These are phyloP conservation scores for Saccopteryx leptura DNA, from an alignment of 2,113 vertebrate species.

Conservation along the genomic window DNA sequence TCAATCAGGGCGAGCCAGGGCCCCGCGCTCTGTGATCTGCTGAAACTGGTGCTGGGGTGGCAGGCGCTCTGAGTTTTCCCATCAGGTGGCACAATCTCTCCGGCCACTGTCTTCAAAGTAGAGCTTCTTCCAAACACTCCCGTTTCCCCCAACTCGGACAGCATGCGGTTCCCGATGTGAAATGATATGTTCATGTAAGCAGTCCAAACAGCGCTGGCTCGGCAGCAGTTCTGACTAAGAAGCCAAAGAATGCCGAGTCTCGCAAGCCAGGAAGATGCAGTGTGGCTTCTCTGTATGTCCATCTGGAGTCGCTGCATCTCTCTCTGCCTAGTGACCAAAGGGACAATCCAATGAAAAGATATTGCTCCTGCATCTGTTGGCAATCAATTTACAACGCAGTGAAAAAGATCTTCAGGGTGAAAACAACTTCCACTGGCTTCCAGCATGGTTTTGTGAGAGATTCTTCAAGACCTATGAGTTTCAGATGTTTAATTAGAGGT, in stretches of 20 bases:
- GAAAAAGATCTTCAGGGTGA: conserved; percentile 43
- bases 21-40: not conserved
- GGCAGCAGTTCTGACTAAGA: conserved; percentile 53
- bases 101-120: conserved; percentile 68
- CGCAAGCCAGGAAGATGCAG: conserved; percentile 58
- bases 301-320: conserved; percentile 72
- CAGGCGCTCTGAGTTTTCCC: conserved; percentile 69
- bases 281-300: conserved; percentile 1
- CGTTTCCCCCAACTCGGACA: conserved; percentile 68
- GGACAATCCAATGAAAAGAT: conserved; percentile 29
- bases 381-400: conserved; percentile 27
- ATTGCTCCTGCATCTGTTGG: conserved; percentile 60
- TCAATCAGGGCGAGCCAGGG: conserved; percentile 65
- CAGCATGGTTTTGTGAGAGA: conserved; percentile 70
- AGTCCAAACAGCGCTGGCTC: conserved; percentile 65
- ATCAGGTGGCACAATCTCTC: conserved; percentile 63
- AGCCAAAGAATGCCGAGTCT: conserved; percentile 73
- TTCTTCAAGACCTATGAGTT: conserved; percentile 64
- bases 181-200: conserved; percentile 83
- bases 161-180: conserved; percentile 64
- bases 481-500: conserved; percentile 69
- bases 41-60: conserved; percentile 72
- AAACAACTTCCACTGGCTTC: conserved; percentile 54
- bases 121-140: conserved; percentile 77
- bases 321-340: conserved; percentile 21